Conservation (phyloP, 2,797 vertebrate species). For the Sebastes umbrosus region DNA sequence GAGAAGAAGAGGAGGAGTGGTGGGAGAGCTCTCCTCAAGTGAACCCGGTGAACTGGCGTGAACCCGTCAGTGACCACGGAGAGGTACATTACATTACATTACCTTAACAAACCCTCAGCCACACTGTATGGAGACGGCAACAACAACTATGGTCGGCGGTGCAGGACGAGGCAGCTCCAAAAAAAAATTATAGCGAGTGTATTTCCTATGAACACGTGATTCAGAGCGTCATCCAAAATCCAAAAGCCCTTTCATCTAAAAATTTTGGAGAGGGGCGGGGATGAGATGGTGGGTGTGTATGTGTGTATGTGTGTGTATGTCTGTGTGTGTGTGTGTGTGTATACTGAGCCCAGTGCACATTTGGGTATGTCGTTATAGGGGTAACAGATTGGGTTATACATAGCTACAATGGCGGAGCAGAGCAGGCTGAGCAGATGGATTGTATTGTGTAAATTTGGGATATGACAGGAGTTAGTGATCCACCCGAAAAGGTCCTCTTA, state of each 20-base stretch:
- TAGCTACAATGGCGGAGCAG: conserved; percentile 58
- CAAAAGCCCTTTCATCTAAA: conserved; percentile 86
- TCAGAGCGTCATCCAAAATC: conserved; percentile 85
- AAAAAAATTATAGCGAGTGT: conserved; percentile 83
- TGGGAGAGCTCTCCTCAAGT: conserved; percentile 80
- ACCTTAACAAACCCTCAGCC: conserved; percentile 60
- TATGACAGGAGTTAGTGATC: conserved; percentile 43
- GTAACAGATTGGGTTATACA: conserved; percentile 50
- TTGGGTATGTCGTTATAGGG: conserved; percentile 69
- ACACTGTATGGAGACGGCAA: conserved; percentile 77
- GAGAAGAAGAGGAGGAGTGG: conserved; percentile 80
- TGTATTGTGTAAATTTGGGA: conserved; percentile 50
- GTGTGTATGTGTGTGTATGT: not conserved
- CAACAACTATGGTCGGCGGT: conserved; percentile 76
- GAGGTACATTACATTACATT: conserved; percentile 80
- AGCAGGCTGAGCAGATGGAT: conserved; percentile 28
- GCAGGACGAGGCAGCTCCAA: conserved; percentile 81
- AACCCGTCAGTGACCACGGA: conserved; percentile 82
- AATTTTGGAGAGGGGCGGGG: conserved; percentile 82
- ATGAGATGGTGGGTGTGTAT: conserved; percentile 60
- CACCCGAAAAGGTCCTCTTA: conserved; percentile 23
- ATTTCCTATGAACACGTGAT: conserved; percentile 85
- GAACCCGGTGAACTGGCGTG: conserved; percentile 84
- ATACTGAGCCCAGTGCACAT: conserved; percentile 65
- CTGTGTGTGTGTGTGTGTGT: conserved; percentile 11